Evolutionary conservation across 1,140 invertebrate species (phyloP), one percentile per base, ranked within the genome.

Genomic region (Drosophila hydei): DNA sequence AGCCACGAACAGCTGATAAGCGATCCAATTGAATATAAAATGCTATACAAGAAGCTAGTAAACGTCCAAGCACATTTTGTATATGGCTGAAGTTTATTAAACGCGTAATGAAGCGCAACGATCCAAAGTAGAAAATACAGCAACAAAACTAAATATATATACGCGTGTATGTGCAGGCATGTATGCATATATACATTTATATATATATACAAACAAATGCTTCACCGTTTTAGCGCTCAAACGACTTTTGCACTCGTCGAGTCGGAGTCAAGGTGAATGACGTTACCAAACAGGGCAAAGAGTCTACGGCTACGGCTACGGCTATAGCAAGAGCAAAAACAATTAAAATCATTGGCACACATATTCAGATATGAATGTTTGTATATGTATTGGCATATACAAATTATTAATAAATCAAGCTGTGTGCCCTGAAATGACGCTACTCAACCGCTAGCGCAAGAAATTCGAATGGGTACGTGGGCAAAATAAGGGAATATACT

Each of bases 341-440:
- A 56, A 64, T 50, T 33, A 40, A 64, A 63, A 51, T 42, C 43
- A 51, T 36, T 47, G 33, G 16, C 42, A 60, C 50, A 42, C 18
- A 50, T 21, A 56, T 51, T 51, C 38, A 61, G 55, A 61, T 47
- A 52, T 50, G 8, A 9, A 23, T 33, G 12, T 50, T 19, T 42
- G n/a, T 40, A 50, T 27, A 43, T 23, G 27, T 60, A 67, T 72
- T 59, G 21, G 12, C 48, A 67, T 33, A 60, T 72, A 55, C 47
- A 71, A 77, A 87, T 81, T 85, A 87, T 87, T 85, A 87, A 87
- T 85, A 85, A 81, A 87, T 77, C 77, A 77, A 87, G 74, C 67
- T 77, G 16, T 23, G 60, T 55, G 56, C 56, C 56, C 67, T 52
- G 72, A 70, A 70, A 65, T 75, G 45, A 73, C 47, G 56, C 59